Conservation (phyloP, 2,113 vertebrate species). For the Coptodon bakossiorum region DNA sequence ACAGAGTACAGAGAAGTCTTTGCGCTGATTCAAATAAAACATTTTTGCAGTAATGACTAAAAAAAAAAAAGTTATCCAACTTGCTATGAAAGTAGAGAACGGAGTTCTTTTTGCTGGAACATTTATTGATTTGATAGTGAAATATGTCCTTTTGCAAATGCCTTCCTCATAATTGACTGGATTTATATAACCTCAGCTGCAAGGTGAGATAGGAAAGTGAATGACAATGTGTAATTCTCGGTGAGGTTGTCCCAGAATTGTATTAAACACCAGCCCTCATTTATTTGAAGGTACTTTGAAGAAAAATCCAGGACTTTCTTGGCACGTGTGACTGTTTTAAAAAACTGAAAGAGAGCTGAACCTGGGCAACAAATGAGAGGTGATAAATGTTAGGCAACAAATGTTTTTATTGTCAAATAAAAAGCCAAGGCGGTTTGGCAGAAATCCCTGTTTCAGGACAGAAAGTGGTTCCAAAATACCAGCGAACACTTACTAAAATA, state of each 20-base stretch:
- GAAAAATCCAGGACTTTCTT: neutral
- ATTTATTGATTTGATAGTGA: slow-evolving; percentile 46
- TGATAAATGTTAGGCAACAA: neutral
- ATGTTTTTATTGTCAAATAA: neutral
- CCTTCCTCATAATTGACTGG: slow-evolving; percentile 22
- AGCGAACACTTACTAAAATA: neutral
- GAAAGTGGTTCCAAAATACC: neutral
- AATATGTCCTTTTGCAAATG: slow-evolving; percentile 25
- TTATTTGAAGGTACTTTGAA: neutral
- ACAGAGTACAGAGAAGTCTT: neutral
- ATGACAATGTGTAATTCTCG: slow-evolving; percentile 2
- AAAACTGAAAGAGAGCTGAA: neutral
- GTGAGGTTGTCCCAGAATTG: neutral
- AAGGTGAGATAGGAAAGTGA: neutral
- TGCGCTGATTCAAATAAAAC: neutral
- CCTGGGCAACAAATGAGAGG: neutral
- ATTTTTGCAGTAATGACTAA: neutral
- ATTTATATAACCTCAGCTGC: slow-evolving; percentile 15
- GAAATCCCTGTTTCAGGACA: neutral
- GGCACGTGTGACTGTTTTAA: neutral
- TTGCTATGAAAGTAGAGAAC: neutral
- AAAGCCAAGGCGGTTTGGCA: neutral
- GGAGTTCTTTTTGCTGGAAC: slow-evolving; percentile 11
- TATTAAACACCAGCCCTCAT: neutral
- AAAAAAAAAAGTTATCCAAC: neutral